Conservation (phyloP, 2,113 vertebrate species). For the Chloropsis cyanopogon region DNA sequence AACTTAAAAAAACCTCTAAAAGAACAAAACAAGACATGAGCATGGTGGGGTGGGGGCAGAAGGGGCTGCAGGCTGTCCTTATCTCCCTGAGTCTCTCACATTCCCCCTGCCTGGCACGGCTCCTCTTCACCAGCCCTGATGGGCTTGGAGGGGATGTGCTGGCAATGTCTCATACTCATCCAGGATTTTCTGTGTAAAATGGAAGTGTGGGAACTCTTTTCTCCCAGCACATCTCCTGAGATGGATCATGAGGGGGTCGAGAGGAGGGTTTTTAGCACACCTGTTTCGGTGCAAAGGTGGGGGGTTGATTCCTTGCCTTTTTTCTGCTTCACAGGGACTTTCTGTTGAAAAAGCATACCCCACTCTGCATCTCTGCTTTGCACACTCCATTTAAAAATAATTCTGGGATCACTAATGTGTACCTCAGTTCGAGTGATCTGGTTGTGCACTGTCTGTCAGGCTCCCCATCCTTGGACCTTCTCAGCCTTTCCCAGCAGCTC, state of each 20-base stretch:
- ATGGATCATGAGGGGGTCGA: neutral
- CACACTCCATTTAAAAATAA: too few relatives aligned
- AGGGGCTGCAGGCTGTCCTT: neutral
- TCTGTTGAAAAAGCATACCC: rapidly evolving
- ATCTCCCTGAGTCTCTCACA: neutral
- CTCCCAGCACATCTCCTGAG: neutral
- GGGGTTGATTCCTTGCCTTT: neutral
- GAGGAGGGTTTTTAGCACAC: neutral
- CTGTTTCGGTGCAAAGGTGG: neutral
- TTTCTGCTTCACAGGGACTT: neutral
- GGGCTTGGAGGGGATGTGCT: neutral
- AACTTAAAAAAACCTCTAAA: too few relatives aligned
- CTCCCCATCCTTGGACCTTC: neutral
- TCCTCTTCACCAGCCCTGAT: rapidly evolving
- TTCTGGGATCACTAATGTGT: rapidly evolving
- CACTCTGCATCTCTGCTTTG: neutral
- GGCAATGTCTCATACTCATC: rapidly evolving
- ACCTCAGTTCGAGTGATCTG: neutral
- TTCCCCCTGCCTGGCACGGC: neutral
- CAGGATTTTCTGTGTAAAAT: neutral
- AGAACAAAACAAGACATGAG: too few relatives aligned
- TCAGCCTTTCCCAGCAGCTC: neutral
- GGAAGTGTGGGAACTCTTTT: neutral
- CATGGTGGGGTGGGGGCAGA: neutral
- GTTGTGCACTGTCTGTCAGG: neutral